These are phyloP conservation scores for Halocynthia roretzi DNA, from an alignment of 23 tunicate species.

Conservation along the genomic window DNA sequence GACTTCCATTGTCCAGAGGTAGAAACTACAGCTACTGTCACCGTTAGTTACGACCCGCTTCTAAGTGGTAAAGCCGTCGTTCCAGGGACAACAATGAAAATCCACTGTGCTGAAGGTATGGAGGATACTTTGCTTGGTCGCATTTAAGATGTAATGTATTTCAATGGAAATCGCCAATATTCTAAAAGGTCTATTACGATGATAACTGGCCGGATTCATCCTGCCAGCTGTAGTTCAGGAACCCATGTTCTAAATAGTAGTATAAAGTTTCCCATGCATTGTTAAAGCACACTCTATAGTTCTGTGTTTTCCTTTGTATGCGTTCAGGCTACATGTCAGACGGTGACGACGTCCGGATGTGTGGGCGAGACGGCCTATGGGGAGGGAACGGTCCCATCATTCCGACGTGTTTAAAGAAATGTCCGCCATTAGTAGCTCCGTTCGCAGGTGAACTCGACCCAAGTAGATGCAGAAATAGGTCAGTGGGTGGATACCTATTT, in stretches of 20 bases:
- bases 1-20: slow-evolving; percentile 17
- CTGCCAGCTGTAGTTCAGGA: too few relatives aligned
- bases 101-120: slow-evolving; percentile 10
- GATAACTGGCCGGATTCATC: too few relatives aligned
- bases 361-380: slow-evolving; percentile 26
- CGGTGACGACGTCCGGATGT: slow-evolving; percentile 31
- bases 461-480: slow-evolving; percentile 7
- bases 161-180: too few relatives aligned
- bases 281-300: too few relatives aligned
- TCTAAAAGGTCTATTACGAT: too few relatives aligned
- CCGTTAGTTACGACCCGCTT: neutral
- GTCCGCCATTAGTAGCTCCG: slow-evolving; percentile 22
- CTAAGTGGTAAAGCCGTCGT: neutral
- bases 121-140: too few relatives aligned
- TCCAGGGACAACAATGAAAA: neutral
- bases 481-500: neutral
- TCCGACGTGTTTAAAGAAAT: slow-evolving; percentile 23
- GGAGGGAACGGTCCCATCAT: slow-evolving; percentile 29
- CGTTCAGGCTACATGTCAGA: slow-evolving; percentile 9
- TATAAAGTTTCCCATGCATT: too few relatives aligned
- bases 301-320: neutral
- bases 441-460: slow-evolving; percentile 9
- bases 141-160: too few relatives aligned
- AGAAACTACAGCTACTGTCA: neutral
- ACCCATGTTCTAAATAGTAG: too few relatives aligned